Base-by-base conservation (phyloP, 2,797 vertebrate species). In the Sebastes steindachneri region DNA sequence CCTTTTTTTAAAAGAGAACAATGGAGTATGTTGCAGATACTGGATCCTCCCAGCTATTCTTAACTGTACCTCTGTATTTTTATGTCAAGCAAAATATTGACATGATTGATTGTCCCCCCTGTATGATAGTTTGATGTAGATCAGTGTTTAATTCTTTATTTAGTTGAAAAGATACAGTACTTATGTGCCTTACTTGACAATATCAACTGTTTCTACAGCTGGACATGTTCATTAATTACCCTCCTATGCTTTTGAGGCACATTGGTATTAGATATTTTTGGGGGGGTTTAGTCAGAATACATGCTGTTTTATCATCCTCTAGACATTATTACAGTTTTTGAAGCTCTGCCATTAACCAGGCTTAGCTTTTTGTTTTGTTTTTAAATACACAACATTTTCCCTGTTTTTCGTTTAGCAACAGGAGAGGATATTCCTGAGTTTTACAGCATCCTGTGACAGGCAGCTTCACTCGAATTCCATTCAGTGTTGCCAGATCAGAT, bases 161-260 rank as follows among this genome's bases (percentile, higher is more conserved):
- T 96, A 96, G 95, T 96, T 95, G 93, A 96, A 93, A 82, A 92
- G 88, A 93, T 83, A 79, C 80, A 84, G 85, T 84, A 80, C 89
- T 84, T 94, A 96, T 93, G 98, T 99, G 98, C 98, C 98, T 99
- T 99, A 99, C 96, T 92, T 87, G 89, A 93, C 90, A 85, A 89
- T 75, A 92, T 90, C 84, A 92, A 77, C 89, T 69, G 82, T 92
- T 93, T 84, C 64, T 89, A 81, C 85, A 91, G 79, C 89, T 89
- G 85, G 88, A 86, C 88, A 55, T 83, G 67, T 75, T 85, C 65
- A 29, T 86, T 74, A 45, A 33, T 63, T 55, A 57, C 41, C 69
- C 84, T 85, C 23, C 37, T 59, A 28, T 86, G 68, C 45, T 71
- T 92, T 78, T 57, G 68, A 89, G 87, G 89, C 88, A 87, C 87